These are phyloP conservation scores for Calonectris borealis DNA, from an alignment of 2,113 vertebrate species.

Conservation along the genomic window DNA sequence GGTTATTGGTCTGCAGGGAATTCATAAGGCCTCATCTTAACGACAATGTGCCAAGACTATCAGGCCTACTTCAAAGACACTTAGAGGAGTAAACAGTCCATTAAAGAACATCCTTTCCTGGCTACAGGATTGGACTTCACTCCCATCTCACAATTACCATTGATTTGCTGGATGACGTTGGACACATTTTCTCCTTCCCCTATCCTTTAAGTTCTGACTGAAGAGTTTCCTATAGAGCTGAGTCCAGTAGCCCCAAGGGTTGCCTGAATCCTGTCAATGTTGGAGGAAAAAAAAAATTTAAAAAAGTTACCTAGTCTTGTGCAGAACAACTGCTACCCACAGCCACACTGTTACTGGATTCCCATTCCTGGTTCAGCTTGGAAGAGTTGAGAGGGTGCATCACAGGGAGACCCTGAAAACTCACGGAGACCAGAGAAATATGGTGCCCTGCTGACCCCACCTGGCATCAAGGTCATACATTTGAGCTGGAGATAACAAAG, in stretches of 20 bases:
- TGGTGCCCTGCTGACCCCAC: background rate
- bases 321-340: background rate
- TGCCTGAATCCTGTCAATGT: background rate
- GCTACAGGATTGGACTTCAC: background rate
- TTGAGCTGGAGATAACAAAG: background rate
- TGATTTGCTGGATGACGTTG: background rate
- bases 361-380: background rate
- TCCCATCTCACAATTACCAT: background rate
- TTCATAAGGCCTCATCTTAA: background rate
- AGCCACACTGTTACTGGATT: background rate
- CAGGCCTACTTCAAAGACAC: background rate
- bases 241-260: background rate
- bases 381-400: background rate
- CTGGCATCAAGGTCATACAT: background rate
- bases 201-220: background rate
- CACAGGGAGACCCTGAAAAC: background rate
- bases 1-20: background rate
- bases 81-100: background rate
- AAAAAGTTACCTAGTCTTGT: background rate
- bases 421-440: background rate
- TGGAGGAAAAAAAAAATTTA: background rate
- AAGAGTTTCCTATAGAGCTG: background rate
- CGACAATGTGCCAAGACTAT: background rate
- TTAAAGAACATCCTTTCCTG: background rate
- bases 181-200: background rate